Percentiles rank a stretch among this genome's conserved stretches.
These are phyloP conservation scores for Sylvicola cinctus DNA, from an alignment of 2,888 invertebrate species.

Conservation along the genomic window DNA sequence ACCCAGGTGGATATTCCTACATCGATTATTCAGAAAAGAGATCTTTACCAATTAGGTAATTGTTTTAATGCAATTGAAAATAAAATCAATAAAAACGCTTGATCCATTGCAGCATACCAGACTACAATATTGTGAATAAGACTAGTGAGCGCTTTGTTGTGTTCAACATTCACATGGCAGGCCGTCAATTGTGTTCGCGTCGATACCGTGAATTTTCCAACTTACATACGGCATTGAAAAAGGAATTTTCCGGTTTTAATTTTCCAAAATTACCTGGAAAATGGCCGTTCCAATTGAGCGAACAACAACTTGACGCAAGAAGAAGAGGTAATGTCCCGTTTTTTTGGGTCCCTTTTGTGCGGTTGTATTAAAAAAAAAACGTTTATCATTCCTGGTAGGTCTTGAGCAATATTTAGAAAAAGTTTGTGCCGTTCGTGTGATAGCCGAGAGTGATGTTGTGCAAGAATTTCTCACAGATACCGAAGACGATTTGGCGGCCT, in stretches of 20 bases:
- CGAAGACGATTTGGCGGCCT: conserved; percentile 58
- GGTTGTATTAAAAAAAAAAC: background rate
- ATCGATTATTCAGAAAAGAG: conserved; percentile 92
- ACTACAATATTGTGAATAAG: conserved; percentile 77
- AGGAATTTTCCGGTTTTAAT: conserved; percentile 85
- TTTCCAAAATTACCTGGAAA: conserved; percentile 97
- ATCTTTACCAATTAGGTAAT: conserved; percentile 44
- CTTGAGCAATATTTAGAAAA: conserved; percentile 96
- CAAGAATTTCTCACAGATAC: conserved; percentile 92
- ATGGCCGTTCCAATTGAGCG: conserved; percentile 93
- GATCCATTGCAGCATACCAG: conserved; percentile 62
- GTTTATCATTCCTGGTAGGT: background rate
- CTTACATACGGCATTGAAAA: conserved; percentile 68
- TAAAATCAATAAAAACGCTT: too few relatives aligned
- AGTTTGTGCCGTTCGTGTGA: conserved; percentile 91
- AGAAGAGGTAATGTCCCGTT: conserved; percentile 42
- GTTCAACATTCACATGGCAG: conserved; percentile 99
- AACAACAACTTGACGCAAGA: conserved; percentile 89
- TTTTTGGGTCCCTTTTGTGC: background rate
- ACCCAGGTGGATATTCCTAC: conserved; percentile 49
- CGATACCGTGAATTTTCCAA: conserved; percentile 90
- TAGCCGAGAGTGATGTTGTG: conserved; percentile 91
- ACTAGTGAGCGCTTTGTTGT: conserved; percentile 81
- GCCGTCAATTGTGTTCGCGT: conserved; percentile 87
- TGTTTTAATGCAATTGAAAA: background rate